These are phyloP conservation scores for Spilosoma lubricipeda DNA, from an alignment of 2,888 invertebrate genomes.

Conservation along the genomic window DNA sequence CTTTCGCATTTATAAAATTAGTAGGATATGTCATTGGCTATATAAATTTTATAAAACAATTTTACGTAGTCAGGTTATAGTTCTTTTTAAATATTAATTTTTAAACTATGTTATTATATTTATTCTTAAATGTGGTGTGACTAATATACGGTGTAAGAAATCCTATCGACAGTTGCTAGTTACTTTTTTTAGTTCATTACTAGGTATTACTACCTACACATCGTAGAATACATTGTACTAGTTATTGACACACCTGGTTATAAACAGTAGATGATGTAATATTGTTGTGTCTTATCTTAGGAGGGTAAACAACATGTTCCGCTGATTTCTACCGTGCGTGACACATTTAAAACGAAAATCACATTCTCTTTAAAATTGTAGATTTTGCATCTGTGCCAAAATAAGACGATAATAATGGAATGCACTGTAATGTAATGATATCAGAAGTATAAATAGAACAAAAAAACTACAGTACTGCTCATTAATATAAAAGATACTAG, in stretches of 20 bases:
- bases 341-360: not conserved
- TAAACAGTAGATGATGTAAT: constrained; percentile 35
- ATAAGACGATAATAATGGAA: not conserved
- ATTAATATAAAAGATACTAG: not conserved
- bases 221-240: not conserved
- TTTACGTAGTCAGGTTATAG: too few relatives aligned
- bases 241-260: constrained; percentile 27
- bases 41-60: too few relatives aligned
- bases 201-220: not conserved
- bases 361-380: not conserved
- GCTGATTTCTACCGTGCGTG: not conserved
- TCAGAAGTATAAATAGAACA: not conserved
- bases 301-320: constrained; percentile 37
- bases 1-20: too few relatives aligned
- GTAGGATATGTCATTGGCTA: too few relatives aligned
- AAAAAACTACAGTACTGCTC: not conserved
- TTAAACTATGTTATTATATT: too few relatives aligned
- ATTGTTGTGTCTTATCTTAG: constrained; percentile 23
- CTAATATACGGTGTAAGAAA: not conserved
- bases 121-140: not conserved
- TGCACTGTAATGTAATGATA: not conserved
- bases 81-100: too few relatives aligned
- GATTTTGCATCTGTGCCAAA: not conserved
- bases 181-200: not conserved
- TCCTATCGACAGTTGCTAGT: not conserved